Evolutionary conservation across 2,113 vertebrate genomes (phyloP), one percentile per base, ranked within the genome.

Genomic region (Pardalotus punctatus): DNA sequence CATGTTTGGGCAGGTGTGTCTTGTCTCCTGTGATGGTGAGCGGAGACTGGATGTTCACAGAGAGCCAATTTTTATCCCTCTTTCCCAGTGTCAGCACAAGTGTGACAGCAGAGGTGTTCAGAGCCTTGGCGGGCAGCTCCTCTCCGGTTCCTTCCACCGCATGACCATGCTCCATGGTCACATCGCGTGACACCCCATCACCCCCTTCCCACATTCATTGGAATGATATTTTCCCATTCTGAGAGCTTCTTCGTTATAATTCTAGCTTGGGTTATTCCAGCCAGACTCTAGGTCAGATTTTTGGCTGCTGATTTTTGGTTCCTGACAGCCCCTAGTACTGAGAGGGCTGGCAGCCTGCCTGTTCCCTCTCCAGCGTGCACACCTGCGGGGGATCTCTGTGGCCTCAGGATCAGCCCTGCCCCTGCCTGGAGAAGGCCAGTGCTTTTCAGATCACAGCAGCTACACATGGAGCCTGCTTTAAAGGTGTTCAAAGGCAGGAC

Each of bases 141-240:
- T 27, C 24, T 53, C 38, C 0, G 0, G 20, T 42, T 85, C n/a
- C 35, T 72, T 64, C 33, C 5, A 14, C 15, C 0, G 0, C 6
- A 8, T 12, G 33, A n/a, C 11, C 17, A 17, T 4, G 1, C 10
- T 62, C 24, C 22, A 12, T 11, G 16, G 6, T 15, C 7, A 10
- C 38, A 27, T 40, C 0, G 0, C 5, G 4, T 57, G 10, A 17
- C 10, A 8, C 4, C 6, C 24, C 0, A 0, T 9, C 17, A 27
- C 2, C 18, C 21, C 14, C 4, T 9, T 9, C 10, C 11, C 31
- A 31, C 11, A 15, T 82, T 22, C 18, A 47, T 27, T 36, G 2
- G 9, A 35, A 3, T 40, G 1, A 27, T 72, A 35, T 60, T 80
- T 53, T 35, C 8, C 20, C 5, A 8, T 77, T 61, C 12, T n/a